Percentiles rank a stretch among this genome's conserved stretches.
Conservation (phyloP, 2,797 vertebrate species). For the Tenualosa thibaudeaui region DNA sequence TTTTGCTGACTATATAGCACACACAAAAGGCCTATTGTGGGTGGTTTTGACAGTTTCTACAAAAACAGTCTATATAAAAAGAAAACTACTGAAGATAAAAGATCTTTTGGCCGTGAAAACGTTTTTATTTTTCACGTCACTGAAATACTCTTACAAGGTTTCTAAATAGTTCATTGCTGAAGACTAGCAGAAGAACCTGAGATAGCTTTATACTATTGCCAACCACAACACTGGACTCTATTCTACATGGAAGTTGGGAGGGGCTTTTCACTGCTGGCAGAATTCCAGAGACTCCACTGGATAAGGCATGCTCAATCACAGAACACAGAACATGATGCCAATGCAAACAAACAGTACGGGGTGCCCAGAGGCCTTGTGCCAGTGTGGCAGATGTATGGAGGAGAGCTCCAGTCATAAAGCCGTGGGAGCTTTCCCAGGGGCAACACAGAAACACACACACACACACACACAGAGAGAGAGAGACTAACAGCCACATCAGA, state of each 20-base stretch:
- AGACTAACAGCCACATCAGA: neutral
- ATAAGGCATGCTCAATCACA: conserved; percentile 25
- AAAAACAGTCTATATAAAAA: too few species aligned
- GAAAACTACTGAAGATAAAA: too few species aligned
- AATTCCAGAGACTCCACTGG: neutral
- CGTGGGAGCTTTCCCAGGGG: neutral
- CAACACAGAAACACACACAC: conserved; percentile 29
- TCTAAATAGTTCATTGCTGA: neutral
- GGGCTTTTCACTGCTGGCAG: neutral
- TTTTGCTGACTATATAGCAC: neutral
- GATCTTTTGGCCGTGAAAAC: neutral
- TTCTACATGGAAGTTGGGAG: neutral
- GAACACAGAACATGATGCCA: conserved; percentile 1
- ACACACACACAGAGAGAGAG: conserved; percentile 17
- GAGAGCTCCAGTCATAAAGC: neutral
- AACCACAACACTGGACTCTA: neutral
- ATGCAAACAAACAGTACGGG: neutral
- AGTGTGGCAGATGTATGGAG: conserved; percentile 6
- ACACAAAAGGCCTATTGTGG: neutral
- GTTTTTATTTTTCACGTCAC: neutral
- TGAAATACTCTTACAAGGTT: neutral
- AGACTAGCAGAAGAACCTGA: neutral
- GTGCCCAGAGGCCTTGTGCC: neutral
- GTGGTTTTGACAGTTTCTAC: neutral
- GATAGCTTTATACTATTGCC: neutral